phyloP scores from a whole-genome alignment of 2,888 invertebrate species.

The Protophormia terraenovae region DNA sequence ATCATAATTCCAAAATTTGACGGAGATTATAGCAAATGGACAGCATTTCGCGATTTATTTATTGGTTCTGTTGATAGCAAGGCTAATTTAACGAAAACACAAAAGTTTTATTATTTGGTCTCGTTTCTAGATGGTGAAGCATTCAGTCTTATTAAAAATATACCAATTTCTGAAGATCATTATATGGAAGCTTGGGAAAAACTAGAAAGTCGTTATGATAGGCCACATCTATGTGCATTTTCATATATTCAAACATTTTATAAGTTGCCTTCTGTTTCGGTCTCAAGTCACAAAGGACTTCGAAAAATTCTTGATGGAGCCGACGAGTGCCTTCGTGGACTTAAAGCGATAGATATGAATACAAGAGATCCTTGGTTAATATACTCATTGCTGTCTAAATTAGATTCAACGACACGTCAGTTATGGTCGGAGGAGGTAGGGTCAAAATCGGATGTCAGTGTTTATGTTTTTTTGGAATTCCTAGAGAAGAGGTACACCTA shows the following conservation, averaged over 20 bases:
- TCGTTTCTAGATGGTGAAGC: constrained; percentile 45
- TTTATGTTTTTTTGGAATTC: background rate
- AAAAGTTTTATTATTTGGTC: constrained; percentile 42
- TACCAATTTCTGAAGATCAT: constrained; percentile 17
- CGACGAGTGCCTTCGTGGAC: constrained; percentile 26
- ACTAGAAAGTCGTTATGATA: too few relatives aligned
- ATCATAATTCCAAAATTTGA: too few relatives aligned
- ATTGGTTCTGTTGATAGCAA: constrained; percentile 21
- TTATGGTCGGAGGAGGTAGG: background rate
- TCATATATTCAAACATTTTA: constrained; percentile 25
- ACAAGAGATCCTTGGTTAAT: constrained; percentile 40
- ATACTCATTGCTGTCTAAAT: background rate
- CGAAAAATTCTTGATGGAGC: background rate
- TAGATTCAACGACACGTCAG: background rate
- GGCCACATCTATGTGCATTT: background rate
- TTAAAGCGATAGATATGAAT: constrained; percentile 14
- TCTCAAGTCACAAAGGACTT: background rate
- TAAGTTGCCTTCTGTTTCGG: background rate
- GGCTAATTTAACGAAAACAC: background rate
- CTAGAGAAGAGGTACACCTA: background rate
- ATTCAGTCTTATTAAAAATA: constrained; percentile 37
- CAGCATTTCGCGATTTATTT: constrained; percentile 26
- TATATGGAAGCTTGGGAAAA: too few relatives aligned
- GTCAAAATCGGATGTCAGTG: background rate
- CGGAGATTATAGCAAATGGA: background rate